Evolutionary conservation across 1,140 invertebrate genomes (phyloP), one percentile per base, ranked within the genome.

Genomic region (Trachelipus rathkii): DNA sequence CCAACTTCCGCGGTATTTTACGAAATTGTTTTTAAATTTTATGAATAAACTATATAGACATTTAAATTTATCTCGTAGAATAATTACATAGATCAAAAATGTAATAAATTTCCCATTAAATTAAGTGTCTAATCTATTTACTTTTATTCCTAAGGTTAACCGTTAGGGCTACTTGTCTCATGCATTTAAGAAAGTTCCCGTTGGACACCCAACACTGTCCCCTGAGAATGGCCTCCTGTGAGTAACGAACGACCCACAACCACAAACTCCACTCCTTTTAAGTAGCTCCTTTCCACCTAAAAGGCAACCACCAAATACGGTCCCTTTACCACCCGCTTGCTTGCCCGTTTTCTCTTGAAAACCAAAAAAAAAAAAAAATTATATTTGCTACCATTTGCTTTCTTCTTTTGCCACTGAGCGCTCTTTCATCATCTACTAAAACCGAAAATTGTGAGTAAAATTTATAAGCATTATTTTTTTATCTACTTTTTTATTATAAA

Each of bases 151-250:
- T 53, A 82, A 89, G 90, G 81, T 81, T 91, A 74, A 91, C 90
- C 0, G 87, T 91, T n/a, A 87, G 87, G 76, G 89, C 90, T 19
- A 86, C 84, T 11, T 91, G 90, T 84, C 88, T 88, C 45, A 91
- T 92, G 90, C 85, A 88, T 77, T 82, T 91, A 73, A 84, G 87
- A 78, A 87, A 89, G 77, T 92, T 91, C 82, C 90, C 90, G 0
- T 86, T 91, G 83, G 90, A 91, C 82, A 85, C 85, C 7, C 89
- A 90, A 77, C 82, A 84, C 5, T 91, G 90, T 82, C 88, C 89
- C 9, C 84, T 91, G 0, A 81, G 85, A 10, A 85, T 91, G 44
- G 89, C 88, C 19, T 89, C 89, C 76, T 91, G 89, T 90, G 85
- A 88, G 88, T 88, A 83, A 72, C 15, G 9, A 15, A 23, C 15